Conservation (phyloP, 1,140 invertebrate genomes). For the Diorhabda carinulata region DNA sequence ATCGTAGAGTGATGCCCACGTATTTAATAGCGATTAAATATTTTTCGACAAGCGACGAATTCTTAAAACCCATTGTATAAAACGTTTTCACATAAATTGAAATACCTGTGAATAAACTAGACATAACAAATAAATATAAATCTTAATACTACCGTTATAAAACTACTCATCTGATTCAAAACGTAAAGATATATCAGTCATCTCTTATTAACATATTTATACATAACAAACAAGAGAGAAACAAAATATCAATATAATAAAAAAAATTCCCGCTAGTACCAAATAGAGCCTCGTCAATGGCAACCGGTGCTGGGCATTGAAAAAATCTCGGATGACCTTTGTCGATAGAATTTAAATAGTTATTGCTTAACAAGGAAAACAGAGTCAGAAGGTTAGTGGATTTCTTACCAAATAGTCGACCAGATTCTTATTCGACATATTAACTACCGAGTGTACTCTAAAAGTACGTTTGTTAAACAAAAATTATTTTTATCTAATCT, state of each 20-base stretch:
- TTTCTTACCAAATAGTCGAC: conserved; percentile 25
- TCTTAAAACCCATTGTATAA: no score
- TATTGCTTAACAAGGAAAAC: conserved; percentile 42
- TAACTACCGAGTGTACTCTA: no score
- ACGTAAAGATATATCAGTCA: neutral
- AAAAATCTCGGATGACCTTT: conserved; percentile 37
- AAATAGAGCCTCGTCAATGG: conserved; percentile 37
- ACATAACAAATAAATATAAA: neutral
- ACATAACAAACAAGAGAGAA: neutral
- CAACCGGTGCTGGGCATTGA: conserved; percentile 31
- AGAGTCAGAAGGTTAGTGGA: conserved; percentile 40
- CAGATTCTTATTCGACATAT: conserved; percentile 9
- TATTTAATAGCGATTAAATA: no score
- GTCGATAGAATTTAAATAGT: conserved; percentile 27
- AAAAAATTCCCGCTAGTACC: conserved; percentile 22
- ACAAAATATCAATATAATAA: neutral
- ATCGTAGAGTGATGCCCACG: no score
- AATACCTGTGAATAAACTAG: neutral
- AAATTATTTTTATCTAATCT: no score
- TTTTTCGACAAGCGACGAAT: no score
- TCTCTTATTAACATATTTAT: conserved; percentile 3
- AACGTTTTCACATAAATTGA: no score
- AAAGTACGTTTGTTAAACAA: no score
- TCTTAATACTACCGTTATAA: neutral
- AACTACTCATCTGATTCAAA: neutral